Base-by-base conservation (phyloP, 2,797 vertebrate species). In the Galagoides demidoff region DNA sequence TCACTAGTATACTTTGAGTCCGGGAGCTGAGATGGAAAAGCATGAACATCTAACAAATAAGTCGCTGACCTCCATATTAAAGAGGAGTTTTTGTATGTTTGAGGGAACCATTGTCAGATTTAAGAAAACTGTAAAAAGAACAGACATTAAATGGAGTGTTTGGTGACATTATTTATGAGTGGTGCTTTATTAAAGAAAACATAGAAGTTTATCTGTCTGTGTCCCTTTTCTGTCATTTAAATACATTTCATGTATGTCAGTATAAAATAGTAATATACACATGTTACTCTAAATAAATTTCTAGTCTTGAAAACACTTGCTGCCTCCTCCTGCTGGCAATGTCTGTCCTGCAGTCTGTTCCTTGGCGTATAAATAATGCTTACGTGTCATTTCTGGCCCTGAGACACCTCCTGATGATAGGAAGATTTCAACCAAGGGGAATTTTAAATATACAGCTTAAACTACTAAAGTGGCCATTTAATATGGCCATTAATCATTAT, bases 191-290 rank as follows among this genome's bases (percentile, higher is more conserved):
- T 76, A 70, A 83, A 79, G 49, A 29, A 76, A 39, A 77, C 3
- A 34, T 9, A 20, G 4, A 55, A 1, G 1, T 71, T 87, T 77
- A 74, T 79, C 70, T 82, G 13, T 92, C 12, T 5, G 23, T 66
- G n/a, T 5, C 29, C 55, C 20, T 84, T 61, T 61, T 43, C 20
- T 78, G 61, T 90, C 45, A 85, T 16, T 52, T 52, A 52, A 52
- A 16, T 52, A 52, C 49, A 52, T 10, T 31, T 87, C 64, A 22
- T 74, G 12, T 79, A 73, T 71, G 34, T 78, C 37, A 29, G 39
- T 77, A 45, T 89, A 87, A 85, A 86, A 83, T 61, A 79, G 43
- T 63, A 90, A 76, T 76, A 76, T 34, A 31, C 63, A 85, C 61
- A 74, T 20, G 4, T 88, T 76, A 68, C 22, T 89, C 84, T 39